These are phyloP conservation scores for Coenonympha glycerion DNA, from an alignment of 2,888 invertebrate genomes.

Conservation along the genomic window DNA sequence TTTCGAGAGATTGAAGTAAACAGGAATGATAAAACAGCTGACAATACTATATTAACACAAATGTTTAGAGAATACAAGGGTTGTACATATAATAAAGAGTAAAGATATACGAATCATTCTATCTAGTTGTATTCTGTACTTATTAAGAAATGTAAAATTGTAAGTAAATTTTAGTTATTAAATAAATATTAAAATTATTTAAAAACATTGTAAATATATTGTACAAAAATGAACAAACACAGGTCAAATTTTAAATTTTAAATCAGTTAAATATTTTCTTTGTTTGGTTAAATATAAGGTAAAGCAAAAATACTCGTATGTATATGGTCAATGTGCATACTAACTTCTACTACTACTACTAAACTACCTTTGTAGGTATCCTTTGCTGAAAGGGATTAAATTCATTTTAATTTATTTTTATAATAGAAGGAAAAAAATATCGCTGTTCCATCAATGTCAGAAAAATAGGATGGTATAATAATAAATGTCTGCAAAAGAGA, in stretches of 20 bases:
- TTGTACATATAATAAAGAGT: constrained; percentile 52
- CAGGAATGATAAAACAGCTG: constrained; percentile 69
- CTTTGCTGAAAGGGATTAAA: too few species aligned
- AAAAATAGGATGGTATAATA: constrained; percentile 1
- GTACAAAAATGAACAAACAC: constrained; percentile 29
- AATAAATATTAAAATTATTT: constrained; percentile 34
- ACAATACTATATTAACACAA: constrained; percentile 71
- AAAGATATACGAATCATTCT: constrained; percentile 69
- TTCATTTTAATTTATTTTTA: not conserved
- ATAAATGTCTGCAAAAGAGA: not conserved
- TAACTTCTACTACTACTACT: too few species aligned
- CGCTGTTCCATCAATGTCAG: not conserved
- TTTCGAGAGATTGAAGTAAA: constrained; percentile 36
- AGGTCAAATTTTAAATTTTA: constrained; percentile 20
- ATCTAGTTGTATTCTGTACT: constrained; percentile 57
- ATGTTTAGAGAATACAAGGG: constrained; percentile 49
- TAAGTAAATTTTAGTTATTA: constrained; percentile 49
- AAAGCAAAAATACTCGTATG: too few species aligned
- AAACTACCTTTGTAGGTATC: too few species aligned
- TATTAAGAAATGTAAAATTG: constrained; percentile 61
- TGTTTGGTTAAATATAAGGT: too few species aligned
- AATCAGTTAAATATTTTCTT: not conserved
- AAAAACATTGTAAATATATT: constrained; percentile 54
- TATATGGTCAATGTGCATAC: too few species aligned
- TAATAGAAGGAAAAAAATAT: not conserved